These are phyloP conservation scores for Synanthedon tipuliformis DNA, from an alignment of 2,888 invertebrate species.

Conservation along the genomic window DNA sequence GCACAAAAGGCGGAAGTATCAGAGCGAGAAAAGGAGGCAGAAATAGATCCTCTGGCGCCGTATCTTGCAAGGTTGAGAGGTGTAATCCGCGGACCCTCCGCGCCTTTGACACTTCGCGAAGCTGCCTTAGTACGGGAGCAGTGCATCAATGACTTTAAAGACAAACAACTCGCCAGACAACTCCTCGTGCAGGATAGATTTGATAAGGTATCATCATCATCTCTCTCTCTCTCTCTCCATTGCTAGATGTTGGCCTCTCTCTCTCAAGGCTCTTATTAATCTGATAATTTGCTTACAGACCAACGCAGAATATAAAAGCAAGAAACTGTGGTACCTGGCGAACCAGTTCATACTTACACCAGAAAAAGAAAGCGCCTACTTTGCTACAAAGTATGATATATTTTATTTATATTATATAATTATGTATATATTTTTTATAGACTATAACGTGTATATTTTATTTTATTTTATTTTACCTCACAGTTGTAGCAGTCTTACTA, in stretches of 20 bases:
- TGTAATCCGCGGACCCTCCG: constrained; percentile 41
- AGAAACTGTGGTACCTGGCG: constrained; percentile 69
- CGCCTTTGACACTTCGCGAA: constrained; percentile 52
- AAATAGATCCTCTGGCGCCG: constrained; percentile 73
- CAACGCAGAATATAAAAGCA: constrained; percentile 60
- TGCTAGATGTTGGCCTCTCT: not conserved
- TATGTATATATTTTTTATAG: too few relatives aligned
- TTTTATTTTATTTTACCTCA: too few relatives aligned
- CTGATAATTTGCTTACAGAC: constrained; percentile 27
- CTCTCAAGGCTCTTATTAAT: not conserved
- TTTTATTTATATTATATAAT: too few relatives aligned
- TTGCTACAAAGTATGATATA: constrained; percentile 53
- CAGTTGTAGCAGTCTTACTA: too few relatives aligned
- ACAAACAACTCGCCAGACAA: constrained; percentile 72
- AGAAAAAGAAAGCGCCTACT: constrained; percentile 72
- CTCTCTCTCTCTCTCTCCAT: not conserved
- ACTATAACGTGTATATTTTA: too few relatives aligned
- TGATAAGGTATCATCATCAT: constrained; percentile 60
- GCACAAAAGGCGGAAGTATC: constrained; percentile 56
- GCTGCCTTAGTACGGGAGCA: constrained; percentile 62
- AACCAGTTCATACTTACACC: constrained; percentile 70
- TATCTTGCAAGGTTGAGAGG: constrained; percentile 72
- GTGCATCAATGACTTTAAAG: constrained; percentile 77
- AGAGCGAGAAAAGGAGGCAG: constrained; percentile 72
- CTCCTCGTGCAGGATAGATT: constrained; percentile 74